These are phyloP conservation scores for Oryctes rhinoceros DNA, from an alignment of 1,140 invertebrate species.

Conservation along the genomic window DNA sequence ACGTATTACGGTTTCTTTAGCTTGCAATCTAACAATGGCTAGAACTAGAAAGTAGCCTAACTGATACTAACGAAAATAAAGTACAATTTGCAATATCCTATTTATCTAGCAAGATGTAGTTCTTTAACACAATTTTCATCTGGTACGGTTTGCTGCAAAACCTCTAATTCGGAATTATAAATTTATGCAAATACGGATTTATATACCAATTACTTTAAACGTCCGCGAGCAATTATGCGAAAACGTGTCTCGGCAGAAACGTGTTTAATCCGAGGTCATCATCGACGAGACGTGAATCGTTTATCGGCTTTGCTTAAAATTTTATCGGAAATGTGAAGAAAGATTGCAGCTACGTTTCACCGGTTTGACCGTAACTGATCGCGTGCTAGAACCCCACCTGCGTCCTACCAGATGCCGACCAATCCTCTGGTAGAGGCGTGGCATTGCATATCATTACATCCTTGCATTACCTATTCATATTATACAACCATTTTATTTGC, in stretches of 20 bases:
- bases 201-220: conserved; percentile 17
- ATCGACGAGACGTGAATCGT: conserved; percentile 22
- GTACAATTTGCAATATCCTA: no score
- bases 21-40: no score
- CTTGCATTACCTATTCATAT: conserved; percentile 52
- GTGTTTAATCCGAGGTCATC: conserved; percentile 12
- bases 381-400: conserved; percentile 48
- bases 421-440: conserved; percentile 46
- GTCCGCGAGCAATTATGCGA: not conserved
- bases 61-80: no score
- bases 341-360: not conserved
- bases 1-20: no score
- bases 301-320: conserved; percentile 27
- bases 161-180: not conserved
- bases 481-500: conserved; percentile 54
- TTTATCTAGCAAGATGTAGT: no score
- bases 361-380: conserved; percentile 20
- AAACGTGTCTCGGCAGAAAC: conserved; percentile 11
- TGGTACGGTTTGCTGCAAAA: conserved; percentile 1
- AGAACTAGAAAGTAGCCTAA: no score
- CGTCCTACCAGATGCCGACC: conserved; percentile 41
- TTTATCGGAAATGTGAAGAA: conserved; percentile 23
- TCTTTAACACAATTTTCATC: no score
- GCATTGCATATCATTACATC: conserved; percentile 48
- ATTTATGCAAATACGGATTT: conserved; percentile 12